Evolutionary conservation across 2,888 invertebrate species (phyloP).

Genomic region (Microchrysa polita): DNA sequence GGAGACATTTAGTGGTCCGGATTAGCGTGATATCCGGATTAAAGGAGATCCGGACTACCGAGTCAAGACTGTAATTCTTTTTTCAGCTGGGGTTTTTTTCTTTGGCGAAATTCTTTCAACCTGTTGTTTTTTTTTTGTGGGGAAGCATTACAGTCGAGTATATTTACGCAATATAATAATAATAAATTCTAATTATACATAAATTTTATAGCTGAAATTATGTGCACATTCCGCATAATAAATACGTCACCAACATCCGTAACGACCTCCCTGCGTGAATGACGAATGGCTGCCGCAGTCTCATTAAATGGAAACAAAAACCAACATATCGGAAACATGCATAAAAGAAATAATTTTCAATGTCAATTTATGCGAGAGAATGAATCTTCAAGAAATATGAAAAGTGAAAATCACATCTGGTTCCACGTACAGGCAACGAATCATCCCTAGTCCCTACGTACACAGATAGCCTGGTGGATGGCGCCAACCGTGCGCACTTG

Average conservation of each 20-base stretch:
- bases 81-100: no score
- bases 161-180: no score
- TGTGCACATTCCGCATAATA: conserved; percentile 41
- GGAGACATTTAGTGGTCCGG: no score
- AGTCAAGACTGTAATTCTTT: no score
- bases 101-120: no score
- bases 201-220: conserved; percentile 7
- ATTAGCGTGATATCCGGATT: no score
- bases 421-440: no score
- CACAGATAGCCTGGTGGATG: conserved; percentile 15
- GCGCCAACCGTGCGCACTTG: conserved; percentile 47
- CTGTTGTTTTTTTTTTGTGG: no score
- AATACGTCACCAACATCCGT: conserved; percentile 45
- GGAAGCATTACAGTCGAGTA: no score
- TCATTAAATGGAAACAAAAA: conserved; percentile 5
- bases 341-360: conserved; percentile 12
- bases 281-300: conserved; percentile 21
- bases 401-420: conserved; percentile 31
- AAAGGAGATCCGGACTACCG: no score
- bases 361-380: neutral
- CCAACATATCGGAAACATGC: neutral
- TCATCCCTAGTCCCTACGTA: neutral
- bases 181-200: no score
- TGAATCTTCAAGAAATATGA: conserved; percentile 15
- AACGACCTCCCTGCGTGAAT: conserved; percentile 35